phyloP scores from a whole-genome alignment of 2,113 vertebrate genomes.

The Ancistrus triradiatus region DNA sequence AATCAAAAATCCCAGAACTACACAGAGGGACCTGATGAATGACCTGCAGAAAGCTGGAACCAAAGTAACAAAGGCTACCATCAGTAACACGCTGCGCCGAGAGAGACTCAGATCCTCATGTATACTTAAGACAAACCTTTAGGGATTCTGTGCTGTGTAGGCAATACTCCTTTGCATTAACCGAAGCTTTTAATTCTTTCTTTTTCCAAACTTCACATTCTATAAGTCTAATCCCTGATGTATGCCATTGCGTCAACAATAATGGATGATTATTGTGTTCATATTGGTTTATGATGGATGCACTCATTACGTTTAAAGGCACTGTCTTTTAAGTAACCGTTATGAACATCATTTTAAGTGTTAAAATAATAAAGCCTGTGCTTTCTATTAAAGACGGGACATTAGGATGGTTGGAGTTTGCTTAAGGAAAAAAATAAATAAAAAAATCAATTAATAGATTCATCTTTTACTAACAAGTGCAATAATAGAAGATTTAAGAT shows the following conservation, averaged over 20 bases:
- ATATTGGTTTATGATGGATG: constrained; percentile 67
- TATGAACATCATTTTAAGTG: constrained; percentile 60
- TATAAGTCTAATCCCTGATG: constrained; percentile 52
- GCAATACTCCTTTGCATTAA: too few relatives aligned
- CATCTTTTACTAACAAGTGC: not conserved
- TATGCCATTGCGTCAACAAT: constrained; percentile 59
- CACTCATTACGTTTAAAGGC: constrained; percentile 64
- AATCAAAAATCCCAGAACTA: too few relatives aligned
- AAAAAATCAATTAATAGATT: constrained; percentile 38
- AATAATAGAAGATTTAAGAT: too few relatives aligned
- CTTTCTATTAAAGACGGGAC: constrained; percentile 49
- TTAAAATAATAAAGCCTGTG: constrained; percentile 58
- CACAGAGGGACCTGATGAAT: too few relatives aligned
- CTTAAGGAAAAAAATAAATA: constrained; percentile 40
- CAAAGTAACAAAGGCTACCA: too few relatives aligned
- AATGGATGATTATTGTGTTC: constrained; percentile 67
- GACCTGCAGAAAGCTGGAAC: too few relatives aligned
- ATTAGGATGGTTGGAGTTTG: constrained; percentile 37
- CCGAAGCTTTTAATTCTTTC: too few relatives aligned
- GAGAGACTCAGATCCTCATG: too few relatives aligned
- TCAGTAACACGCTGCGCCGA: too few relatives aligned
- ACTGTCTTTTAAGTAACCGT: constrained; percentile 58
- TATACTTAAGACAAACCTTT: too few relatives aligned
- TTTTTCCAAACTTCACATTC: too few relatives aligned
- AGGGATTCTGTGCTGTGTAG: too few relatives aligned